These are phyloP conservation scores for Formica exsecta DNA, from an alignment of 1,140 invertebrate genomes.

Conservation along the genomic window DNA sequence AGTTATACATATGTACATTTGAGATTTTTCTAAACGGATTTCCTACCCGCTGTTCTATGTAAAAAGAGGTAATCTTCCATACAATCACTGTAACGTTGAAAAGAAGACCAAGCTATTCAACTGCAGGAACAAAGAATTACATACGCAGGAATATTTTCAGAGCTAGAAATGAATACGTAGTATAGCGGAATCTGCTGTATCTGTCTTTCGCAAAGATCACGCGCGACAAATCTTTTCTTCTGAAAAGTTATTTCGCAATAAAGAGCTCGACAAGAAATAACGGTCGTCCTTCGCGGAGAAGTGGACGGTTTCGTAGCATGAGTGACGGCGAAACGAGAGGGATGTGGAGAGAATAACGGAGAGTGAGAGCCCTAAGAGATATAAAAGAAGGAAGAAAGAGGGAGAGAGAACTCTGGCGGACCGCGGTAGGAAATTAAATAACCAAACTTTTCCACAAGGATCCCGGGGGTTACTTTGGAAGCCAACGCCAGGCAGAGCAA, in stretches of 20 bases:
- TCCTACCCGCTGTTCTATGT: neutral
- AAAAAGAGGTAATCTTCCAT: slow-evolving; percentile 20
- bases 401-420: slow-evolving; percentile 34
- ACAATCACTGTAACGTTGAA: slow-evolving; percentile 19
- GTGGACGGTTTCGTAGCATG: slow-evolving; percentile 32
- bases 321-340: slow-evolving; percentile 15
- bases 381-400: slow-evolving; percentile 20
- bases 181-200: neutral
- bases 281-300: slow-evolving; percentile 4
- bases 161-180: neutral
- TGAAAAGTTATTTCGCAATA: slow-evolving; percentile 54
- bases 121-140: slow-evolving; percentile 3
- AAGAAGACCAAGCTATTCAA: slow-evolving; percentile 2
- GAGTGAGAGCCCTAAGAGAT: slow-evolving; percentile 20
- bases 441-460: slow-evolving; percentile 79
- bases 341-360: slow-evolving; percentile 5
- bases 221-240: slow-evolving; percentile 42
- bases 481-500: slow-evolving; percentile 41
- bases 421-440: slow-evolving; percentile 79
- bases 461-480: slow-evolving; percentile 68
- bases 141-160: slow-evolving; percentile 5
- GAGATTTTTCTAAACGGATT: slow-evolving; percentile 29
- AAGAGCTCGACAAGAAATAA: slow-evolving; percentile 54
- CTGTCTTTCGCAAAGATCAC: slow-evolving; percentile 5
- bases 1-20: too few species aligned